phyloP scores from a whole-genome alignment of 1,140 invertebrate genomes.

The Conus betulinus region DNA sequence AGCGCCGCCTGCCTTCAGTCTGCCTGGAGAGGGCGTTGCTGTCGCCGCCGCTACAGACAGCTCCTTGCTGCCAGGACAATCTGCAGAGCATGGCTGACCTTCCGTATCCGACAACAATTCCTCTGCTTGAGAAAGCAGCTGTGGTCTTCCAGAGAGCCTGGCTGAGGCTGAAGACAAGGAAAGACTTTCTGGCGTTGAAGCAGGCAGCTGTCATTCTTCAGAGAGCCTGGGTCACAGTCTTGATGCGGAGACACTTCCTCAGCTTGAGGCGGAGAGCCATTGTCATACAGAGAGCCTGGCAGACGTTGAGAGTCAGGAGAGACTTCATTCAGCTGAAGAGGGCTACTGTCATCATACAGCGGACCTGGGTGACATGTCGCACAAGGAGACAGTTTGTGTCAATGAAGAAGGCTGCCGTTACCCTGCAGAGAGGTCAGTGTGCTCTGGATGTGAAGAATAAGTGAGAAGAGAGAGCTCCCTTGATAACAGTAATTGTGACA shows the following conservation, averaged over 20 bases:
- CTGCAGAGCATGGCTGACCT: not conserved
- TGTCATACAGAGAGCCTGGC: constrained; percentile 38
- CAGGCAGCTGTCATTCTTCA: constrained; percentile 16
- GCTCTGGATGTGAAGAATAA: too few relatives aligned
- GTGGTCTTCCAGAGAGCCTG: not conserved
- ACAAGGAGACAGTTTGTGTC: too few relatives aligned
- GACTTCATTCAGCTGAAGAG: not conserved
- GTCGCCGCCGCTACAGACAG: not conserved
- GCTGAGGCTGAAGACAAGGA: not conserved
- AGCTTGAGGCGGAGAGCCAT: not conserved
- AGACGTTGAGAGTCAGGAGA: not conserved
- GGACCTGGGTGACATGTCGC: not conserved
- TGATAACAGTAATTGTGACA: too few relatives aligned
- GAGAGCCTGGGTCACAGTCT: not conserved
- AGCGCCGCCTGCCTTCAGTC: constrained; percentile 51
- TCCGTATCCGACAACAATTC: not conserved
- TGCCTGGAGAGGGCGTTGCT: constrained; percentile 43
- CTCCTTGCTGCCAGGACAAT: constrained; percentile 23
- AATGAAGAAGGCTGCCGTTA: not conserved
- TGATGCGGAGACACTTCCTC: not conserved
- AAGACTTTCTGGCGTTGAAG: not conserved
- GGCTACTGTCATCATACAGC: constrained; percentile 35
- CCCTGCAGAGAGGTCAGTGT: constrained; percentile 24
- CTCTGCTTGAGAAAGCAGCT: not conserved
- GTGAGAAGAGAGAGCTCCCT: too few relatives aligned